phyloP scores from a whole-genome alignment of 2,888 invertebrate species.

The Ecdyonurus torrentis region DNA sequence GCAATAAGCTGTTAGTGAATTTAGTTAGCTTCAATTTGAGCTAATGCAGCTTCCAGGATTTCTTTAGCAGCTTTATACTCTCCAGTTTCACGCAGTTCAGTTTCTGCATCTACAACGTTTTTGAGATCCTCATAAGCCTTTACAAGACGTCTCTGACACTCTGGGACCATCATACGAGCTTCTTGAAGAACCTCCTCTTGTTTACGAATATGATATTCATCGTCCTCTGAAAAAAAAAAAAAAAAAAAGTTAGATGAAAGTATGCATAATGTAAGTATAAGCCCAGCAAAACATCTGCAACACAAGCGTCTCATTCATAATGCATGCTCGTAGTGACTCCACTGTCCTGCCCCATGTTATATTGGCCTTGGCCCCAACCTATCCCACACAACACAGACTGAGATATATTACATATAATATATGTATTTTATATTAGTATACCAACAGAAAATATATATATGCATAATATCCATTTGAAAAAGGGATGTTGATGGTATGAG shows the following conservation, averaged over 20 bases:
- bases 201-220: conserved; percentile 61
- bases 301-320: too few relatives aligned
- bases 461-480: too few relatives aligned
- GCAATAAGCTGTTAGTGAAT: neutral
- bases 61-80: conserved; percentile 51
- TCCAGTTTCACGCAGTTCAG: conserved; percentile 55
- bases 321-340: too few relatives aligned
- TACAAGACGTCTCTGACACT: conserved; percentile 59
- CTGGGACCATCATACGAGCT: conserved; percentile 82
- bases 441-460: too few relatives aligned
- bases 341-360: too few relatives aligned
- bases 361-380: too few relatives aligned
- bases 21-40: neutral
- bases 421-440: too few relatives aligned
- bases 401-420: too few relatives aligned
- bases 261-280: neutral
- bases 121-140: conserved; percentile 64
- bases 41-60: conserved; percentile 34
- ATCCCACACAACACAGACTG: too few relatives aligned
- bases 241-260: too few relatives aligned
- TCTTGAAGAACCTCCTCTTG: conserved; percentile 83
- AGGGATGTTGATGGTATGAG: too few relatives aligned
- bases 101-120: conserved; percentile 50
- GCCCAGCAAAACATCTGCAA: neutral
- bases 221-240: conserved; percentile 34